Percentiles rank a stretch among this genome's conserved stretches.
Conservation (phyloP, 2,888 invertebrate genomes). For the Noctua pronuba region DNA sequence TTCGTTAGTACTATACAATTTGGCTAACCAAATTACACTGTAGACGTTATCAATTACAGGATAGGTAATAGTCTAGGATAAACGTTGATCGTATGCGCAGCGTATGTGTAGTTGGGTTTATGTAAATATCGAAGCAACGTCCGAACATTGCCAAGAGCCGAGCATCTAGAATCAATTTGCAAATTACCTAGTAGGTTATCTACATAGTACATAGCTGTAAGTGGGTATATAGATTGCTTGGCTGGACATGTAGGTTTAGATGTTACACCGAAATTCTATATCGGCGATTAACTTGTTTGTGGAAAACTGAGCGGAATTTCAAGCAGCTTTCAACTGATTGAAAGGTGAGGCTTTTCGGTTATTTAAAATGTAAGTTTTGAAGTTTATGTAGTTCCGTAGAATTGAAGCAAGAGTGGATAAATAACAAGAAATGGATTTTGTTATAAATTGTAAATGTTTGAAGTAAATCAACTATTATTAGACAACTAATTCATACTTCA, state of each 20-base stretch:
- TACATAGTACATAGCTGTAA: constrained; percentile 47
- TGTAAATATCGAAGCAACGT: constrained; percentile 64
- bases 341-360: constrained; percentile 30
- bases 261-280: constrained; percentile 55
- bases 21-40: constrained; percentile 58
- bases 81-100: constrained; percentile 62
- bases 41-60: constrained; percentile 62
- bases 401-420: background rate
- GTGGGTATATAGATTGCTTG: constrained; percentile 53
- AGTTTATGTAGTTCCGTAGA: constrained; percentile 5
- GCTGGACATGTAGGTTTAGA: constrained; percentile 44
- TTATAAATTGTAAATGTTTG: background rate
- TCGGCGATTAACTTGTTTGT: constrained; percentile 48
- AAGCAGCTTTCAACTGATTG: constrained; percentile 56
- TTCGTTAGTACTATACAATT: constrained; percentile 50
- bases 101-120: constrained; percentile 63
- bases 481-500: too few species aligned
- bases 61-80: constrained; percentile 59
- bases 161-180: constrained; percentile 76
- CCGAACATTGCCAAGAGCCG: constrained; percentile 70
- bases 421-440: background rate
- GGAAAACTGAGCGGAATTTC: constrained; percentile 40
- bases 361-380: constrained; percentile 26
- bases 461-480: background rate
- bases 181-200: constrained; percentile 71